A percentile compares a stretch with the other conserved stretches of the same genome.
These are phyloP conservation scores for Hypselothyrea guttata DNA, from an alignment of 2,888 invertebrate genomes.

Conservation along the genomic window DNA sequence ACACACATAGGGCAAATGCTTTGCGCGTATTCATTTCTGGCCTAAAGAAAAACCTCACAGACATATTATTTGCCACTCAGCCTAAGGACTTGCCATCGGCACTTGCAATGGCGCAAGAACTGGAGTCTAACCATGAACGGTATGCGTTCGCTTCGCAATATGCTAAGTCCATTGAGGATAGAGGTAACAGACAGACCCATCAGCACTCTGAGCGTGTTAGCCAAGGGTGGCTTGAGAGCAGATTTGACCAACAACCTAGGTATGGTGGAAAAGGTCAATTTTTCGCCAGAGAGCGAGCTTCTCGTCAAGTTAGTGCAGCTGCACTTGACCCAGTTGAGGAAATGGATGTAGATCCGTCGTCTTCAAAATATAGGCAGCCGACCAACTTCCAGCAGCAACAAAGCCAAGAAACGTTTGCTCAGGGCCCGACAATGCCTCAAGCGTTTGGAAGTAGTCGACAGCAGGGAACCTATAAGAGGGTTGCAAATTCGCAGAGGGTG, in stretches of 20 bases:
- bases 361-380: too few relatives aligned
- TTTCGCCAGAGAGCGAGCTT: too few relatives aligned
- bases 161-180: not conserved
- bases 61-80: not conserved
- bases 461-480: too few relatives aligned
- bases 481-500: too few relatives aligned
- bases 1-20: not conserved
- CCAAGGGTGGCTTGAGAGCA: not conserved
- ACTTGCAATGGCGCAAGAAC: not conserved
- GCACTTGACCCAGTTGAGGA: too few relatives aligned
- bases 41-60: constrained; percentile 7
- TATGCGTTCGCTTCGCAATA: not conserved
- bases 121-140: not conserved
- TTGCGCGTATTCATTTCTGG: constrained; percentile 5
- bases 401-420: too few relatives aligned
- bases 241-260: not conserved
- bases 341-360: too few relatives aligned
- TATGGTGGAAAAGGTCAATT: not conserved
- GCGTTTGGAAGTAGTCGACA: too few relatives aligned
- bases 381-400: too few relatives aligned
- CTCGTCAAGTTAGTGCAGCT: too few relatives aligned
- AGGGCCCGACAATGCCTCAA: too few relatives aligned
- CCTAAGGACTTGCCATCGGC: not conserved
- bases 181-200: not conserved
- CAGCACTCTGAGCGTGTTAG: not conserved